Conservation (phyloP, 2,797 vertebrate genomes). For the Benthosema pterotum region DNA sequence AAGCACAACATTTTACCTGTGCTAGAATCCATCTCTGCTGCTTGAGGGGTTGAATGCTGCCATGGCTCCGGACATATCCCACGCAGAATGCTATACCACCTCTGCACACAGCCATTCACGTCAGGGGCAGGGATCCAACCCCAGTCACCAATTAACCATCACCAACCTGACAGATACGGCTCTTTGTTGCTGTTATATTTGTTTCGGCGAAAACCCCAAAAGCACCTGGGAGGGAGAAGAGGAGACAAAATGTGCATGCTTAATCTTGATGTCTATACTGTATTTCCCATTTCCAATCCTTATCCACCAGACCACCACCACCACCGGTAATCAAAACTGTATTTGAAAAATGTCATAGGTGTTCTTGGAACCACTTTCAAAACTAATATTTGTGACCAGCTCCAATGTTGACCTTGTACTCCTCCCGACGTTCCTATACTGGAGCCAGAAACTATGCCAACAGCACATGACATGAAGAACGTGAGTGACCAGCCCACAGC, state of each 20-base stretch:
- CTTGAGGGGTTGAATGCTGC: conserved; percentile 59
- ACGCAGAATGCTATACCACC: conserved; percentile 76
- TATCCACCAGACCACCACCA: not conserved
- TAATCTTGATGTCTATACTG: too few relatives aligned
- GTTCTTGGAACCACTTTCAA: not conserved
- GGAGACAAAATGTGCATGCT: too few relatives aligned
- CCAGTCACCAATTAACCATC: conserved; percentile 66
- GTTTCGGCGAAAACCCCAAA: not conserved
- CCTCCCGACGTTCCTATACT: not conserved
- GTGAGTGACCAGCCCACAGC: conserved; percentile 46
- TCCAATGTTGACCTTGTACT: conserved; percentile 12
- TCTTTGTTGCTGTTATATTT: not conserved
- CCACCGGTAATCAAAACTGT: not conserved
- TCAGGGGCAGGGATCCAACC: conserved; percentile 52
- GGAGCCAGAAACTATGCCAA: conserved; percentile 9
- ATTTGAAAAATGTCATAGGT: not conserved
- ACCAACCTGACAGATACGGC: conserved; percentile 13
- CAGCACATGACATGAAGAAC: conserved; percentile 55
- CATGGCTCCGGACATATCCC: conserved; percentile 68
- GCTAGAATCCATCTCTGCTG: conserved; percentile 60
- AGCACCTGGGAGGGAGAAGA: too few relatives aligned
- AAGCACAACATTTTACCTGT: conserved; percentile 64
- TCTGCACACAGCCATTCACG: conserved; percentile 83
- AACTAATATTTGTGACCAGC: not conserved
- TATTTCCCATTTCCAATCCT: not conserved